phyloP scores from a whole-genome alignment of 2,888 invertebrate genomes.

The Caenorhabditis afra region DNA sequence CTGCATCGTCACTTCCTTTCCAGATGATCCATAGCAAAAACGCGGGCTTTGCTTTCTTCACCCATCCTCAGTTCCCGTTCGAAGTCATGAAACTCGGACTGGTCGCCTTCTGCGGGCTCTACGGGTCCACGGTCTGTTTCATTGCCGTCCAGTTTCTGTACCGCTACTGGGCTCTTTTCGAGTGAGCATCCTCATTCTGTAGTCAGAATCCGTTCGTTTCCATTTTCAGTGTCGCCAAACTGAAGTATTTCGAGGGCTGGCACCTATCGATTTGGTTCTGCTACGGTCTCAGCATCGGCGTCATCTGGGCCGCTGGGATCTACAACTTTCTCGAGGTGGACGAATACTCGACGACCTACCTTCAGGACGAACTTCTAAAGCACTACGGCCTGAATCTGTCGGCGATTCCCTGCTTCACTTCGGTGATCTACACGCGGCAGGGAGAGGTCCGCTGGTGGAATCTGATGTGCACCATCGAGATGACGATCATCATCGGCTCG shows the following conservation, averaged over 20 bases:
- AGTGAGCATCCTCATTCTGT: constrained; percentile 9
- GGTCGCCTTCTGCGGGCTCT: constrained; percentile 23
- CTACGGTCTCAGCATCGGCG: constrained; percentile 26
- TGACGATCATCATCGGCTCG: constrained; percentile 31
- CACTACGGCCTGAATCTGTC: constrained; percentile 26
- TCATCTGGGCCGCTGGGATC: constrained; percentile 20
- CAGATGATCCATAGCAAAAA: constrained; percentile 43
- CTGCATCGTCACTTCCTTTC: too few relatives aligned
- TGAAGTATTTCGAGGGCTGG: constrained; percentile 30
- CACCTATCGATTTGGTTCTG: constrained; percentile 8
- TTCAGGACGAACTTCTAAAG: background rate
- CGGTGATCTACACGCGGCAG: constrained; percentile 18
- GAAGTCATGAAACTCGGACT: constrained; percentile 24
- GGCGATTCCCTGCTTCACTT: constrained; percentile 19
- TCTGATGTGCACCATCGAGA: constrained; percentile 29
- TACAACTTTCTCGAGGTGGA: constrained; percentile 20
- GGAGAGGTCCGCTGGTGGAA: constrained; percentile 23
- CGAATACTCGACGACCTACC: constrained; percentile 15
- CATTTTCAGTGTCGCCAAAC: constrained; percentile 16
- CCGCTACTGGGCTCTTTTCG: constrained; percentile 40
- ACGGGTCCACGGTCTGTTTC: constrained; percentile 33
- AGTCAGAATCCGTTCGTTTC: background rate
- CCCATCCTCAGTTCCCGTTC: constrained; percentile 19
- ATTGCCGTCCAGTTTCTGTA: constrained; percentile 38
- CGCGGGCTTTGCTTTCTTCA: constrained; percentile 30